Evolutionary conservation across 2,113 vertebrate genomes (phyloP).

Genomic region (Neodon shergylaensis): DNA sequence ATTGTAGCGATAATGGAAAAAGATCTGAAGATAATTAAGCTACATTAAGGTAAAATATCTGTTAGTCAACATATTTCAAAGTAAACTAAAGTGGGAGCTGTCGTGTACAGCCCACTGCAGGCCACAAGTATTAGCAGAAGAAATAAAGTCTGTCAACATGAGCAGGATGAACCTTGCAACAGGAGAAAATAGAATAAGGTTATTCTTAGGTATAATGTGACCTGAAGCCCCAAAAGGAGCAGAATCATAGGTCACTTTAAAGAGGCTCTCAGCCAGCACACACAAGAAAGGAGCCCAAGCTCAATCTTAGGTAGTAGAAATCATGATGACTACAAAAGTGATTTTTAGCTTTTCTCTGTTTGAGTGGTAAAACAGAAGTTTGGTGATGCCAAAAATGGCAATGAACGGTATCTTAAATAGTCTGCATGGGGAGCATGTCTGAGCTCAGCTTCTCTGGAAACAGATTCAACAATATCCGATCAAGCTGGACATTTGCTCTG

Average conservation of each 20-base stretch:
- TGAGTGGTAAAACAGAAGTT: neutral
- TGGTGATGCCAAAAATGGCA: neutral
- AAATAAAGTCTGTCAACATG: neutral
- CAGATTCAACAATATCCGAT: neutral
- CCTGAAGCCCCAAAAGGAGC: neutral
- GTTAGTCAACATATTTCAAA: conserved; percentile 12
- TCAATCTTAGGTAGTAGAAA: neutral
- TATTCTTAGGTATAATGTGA: neutral
- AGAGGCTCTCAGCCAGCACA: neutral
- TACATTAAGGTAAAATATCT: conserved; percentile 33
- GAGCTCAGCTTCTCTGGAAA: neutral
- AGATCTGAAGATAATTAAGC: neutral
- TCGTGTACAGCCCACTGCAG: neutral
- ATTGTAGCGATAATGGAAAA: neutral
- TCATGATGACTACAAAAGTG: neutral
- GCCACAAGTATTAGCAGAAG: neutral
- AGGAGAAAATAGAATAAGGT: neutral
- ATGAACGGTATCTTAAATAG: neutral
- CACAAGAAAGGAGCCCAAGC: neutral
- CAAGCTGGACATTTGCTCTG: neutral
- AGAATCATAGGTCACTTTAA: neutral
- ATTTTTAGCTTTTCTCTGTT: neutral
- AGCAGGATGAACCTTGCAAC: neutral
- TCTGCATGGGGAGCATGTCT: neutral
- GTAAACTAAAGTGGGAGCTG: neutral